These are phyloP conservation scores for Grammomys dolichurus DNA, from an alignment of 2,113 vertebrate species.

Conservation along the genomic window DNA sequence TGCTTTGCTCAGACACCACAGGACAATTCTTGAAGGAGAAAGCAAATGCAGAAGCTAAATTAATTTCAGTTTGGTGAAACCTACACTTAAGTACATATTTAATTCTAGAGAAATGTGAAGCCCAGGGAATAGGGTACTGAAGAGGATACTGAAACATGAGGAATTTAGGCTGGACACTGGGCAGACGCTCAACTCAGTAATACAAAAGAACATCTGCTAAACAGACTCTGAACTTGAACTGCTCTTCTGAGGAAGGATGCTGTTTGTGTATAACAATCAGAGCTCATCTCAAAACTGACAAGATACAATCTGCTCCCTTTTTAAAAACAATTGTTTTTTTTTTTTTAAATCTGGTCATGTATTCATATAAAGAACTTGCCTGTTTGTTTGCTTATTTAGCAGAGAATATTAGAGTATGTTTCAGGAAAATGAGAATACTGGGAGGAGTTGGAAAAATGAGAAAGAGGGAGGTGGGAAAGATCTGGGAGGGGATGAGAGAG, in stretches of 20 bases:
- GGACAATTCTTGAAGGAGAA: conserved; percentile 54
- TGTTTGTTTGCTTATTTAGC: neutral
- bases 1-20: conserved; percentile 53
- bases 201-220: neutral
- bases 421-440: neutral
- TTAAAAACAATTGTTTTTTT: neutral
- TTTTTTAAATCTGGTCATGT: neutral
- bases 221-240: conserved; percentile 2
- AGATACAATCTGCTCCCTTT: conserved; percentile 3
- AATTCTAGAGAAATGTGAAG: conserved; percentile 35
- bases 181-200: neutral
- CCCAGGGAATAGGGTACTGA: neutral
- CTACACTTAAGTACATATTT: neutral
- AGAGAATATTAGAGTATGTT: neutral
- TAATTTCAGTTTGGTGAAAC: conserved; percentile 38
- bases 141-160: neutral
- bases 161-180: neutral
- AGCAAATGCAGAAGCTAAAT: conserved; percentile 48
- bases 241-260: neutral
- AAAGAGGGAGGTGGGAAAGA: neutral
- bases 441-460: neutral
- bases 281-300: neutral
- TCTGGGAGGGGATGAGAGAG: neutral
- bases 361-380: neutral
- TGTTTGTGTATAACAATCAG: neutral